Percentiles rank a stretch among this genome's conserved stretches.
Conservation (phyloP, 1,140 invertebrate species). For the Oedothorax gibbosus region DNA sequence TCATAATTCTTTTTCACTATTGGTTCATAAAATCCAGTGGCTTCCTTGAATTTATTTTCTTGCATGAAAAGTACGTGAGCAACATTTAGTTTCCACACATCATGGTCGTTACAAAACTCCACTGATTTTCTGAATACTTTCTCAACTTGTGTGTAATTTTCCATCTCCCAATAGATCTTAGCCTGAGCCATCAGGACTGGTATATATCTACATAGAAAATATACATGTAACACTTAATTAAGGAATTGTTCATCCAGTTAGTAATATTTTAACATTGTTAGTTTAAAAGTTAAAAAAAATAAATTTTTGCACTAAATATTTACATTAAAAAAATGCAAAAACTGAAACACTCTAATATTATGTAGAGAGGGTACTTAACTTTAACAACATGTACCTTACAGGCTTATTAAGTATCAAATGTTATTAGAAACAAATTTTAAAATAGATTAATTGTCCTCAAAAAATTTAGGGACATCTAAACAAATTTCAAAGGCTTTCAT, state of each 20-base stretch:
- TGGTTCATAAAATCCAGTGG: slow-evolving; percentile 97
- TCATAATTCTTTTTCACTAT: slow-evolving; percentile 97
- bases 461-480: no score
- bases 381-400: no score
- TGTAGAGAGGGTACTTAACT: no score
- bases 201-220: slow-evolving; percentile 74
- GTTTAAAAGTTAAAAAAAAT: no score
- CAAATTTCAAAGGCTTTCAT: no score
- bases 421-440: no score
- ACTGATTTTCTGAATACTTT: slow-evolving; percentile 95
- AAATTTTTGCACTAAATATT: neutral
- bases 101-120: slow-evolving; percentile 97
- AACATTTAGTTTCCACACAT: slow-evolving; percentile 97
- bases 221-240: neutral
- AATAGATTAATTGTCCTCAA: no score
- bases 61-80: slow-evolving; percentile 99
- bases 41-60: slow-evolving; percentile 98
- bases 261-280: no score
- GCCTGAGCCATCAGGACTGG: slow-evolving; percentile 99
- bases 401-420: no score
- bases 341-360: no score
- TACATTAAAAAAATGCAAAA: neutral
- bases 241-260: no score
- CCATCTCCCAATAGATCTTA: slow-evolving; percentile 98
- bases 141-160: slow-evolving; percentile 95